Evolutionary conservation across 2,797 vertebrate species (phyloP).

Genomic region (Tangara arthus): DNA sequence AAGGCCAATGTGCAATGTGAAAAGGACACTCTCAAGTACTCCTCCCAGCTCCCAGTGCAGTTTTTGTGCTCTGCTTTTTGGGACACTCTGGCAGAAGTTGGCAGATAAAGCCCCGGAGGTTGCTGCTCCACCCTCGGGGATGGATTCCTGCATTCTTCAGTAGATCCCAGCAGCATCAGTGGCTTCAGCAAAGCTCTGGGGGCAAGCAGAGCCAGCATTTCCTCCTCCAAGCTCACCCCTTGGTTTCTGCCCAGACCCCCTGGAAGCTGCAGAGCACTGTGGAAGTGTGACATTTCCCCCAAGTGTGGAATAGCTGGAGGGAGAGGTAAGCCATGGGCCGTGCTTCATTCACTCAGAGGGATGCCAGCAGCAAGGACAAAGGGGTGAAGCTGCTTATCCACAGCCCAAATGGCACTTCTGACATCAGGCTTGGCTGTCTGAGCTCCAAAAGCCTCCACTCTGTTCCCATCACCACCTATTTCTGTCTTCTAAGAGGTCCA

Average conservation of each 20-base stretch:
- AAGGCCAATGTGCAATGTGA: conserved; percentile 32
- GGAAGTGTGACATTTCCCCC: not conserved
- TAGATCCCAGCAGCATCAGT: rapidly evolving
- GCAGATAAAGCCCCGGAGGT: not conserved
- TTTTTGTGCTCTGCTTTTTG: not conserved
- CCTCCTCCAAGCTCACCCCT: not conserved
- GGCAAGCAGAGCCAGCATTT: not conserved
- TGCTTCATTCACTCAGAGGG: not conserved
- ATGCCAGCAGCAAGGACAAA: not conserved
- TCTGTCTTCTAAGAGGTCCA: too few relatives aligned
- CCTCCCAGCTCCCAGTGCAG: not conserved
- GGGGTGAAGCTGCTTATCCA: not conserved
- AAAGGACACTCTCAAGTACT: conserved; percentile 13
- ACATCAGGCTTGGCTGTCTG: rapidly evolving
- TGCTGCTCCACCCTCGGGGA: rapidly evolving
- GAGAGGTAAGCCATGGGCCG: rapidly evolving
- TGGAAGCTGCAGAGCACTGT: not conserved
- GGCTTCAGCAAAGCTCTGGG: not conserved
- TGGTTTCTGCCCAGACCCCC: not conserved
- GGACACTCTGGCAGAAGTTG: not conserved
- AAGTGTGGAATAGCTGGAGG: rapidly evolving
- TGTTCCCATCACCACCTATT: not conserved
- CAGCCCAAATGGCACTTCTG: not conserved
- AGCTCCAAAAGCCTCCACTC: not conserved
- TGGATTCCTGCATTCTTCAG: not conserved